Conservation (phyloP, 2,888 invertebrate species). For the Apamea sordens region DNA sequence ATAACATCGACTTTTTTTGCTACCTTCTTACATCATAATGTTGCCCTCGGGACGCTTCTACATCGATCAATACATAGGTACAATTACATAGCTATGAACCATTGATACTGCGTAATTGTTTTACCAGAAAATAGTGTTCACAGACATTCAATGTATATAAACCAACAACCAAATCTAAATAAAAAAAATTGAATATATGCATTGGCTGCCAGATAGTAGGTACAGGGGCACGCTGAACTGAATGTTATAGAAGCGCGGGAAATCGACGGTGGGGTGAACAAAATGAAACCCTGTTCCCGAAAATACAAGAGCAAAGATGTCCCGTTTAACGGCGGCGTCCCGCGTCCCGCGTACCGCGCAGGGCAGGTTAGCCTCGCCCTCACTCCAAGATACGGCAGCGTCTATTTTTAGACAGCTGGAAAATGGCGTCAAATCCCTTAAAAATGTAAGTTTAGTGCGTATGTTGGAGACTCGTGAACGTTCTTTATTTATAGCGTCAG, state of each 20-base stretch:
- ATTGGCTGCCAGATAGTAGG: conserved; percentile 21
- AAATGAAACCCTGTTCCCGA: conserved; percentile 52
- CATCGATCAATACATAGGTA: conserved; percentile 47
- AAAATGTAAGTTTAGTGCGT: conserved; percentile 64
- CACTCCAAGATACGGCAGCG: conserved; percentile 59
- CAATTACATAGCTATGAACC: conserved; percentile 12
- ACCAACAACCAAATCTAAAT: conserved; percentile 1
- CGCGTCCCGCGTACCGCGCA: conserved; percentile 55
- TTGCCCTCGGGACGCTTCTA: conserved; percentile 25
- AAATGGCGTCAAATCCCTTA: conserved; percentile 71
- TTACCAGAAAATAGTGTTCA: conserved; percentile 4
- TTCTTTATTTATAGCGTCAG: conserved; percentile 41
- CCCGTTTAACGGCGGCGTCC: conserved; percentile 28
- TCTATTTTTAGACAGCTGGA: conserved; percentile 79
- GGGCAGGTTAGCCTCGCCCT: conserved; percentile 55
- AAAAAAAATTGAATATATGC: conserved; percentile 15
- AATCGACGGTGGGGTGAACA: conserved; percentile 33
- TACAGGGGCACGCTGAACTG: conserved; percentile 12
- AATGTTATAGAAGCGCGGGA: conserved; percentile 50
- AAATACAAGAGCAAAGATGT: conserved; percentile 53
- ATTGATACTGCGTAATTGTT: conserved; percentile 4
- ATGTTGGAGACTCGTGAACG: conserved; percentile 14
- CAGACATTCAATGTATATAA: not conserved
- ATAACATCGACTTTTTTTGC: conserved; percentile 22
- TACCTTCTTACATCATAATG: conserved; percentile 13